Evolutionary conservation across 2,113 vertebrate species (phyloP), one percentile per base, ranked within the genome.

Genomic region (Archilochus colubris): DNA sequence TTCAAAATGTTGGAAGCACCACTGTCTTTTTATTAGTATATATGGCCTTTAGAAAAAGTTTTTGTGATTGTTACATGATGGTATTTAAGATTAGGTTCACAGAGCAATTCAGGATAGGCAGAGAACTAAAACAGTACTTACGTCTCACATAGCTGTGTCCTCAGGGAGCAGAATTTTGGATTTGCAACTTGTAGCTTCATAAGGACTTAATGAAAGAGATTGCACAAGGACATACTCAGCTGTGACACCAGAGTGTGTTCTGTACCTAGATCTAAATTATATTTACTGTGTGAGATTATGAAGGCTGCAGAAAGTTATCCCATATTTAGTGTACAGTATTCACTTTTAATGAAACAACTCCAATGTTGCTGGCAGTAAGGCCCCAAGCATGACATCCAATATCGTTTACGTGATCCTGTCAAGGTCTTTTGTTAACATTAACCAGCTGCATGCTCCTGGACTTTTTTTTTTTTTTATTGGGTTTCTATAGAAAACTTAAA

Each of bases 1-100:
- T 98, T 99, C 98, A 98, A 98, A 98, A 98, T 99, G 98, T 99
- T 97, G 98, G 98, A 98, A 98, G 98, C 98, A 98, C 98, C 98
- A 98, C 98, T 98, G 98, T 98, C 97, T 98, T 98, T 98, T 98
- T 98, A 98, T 98, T 98, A 98, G 98, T 98, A 96, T 98, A 96
- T 98, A 98, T 98, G 98, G 98, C 98, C 98, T 98, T 98, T 99
- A 98, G 98, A 97, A 97, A 98, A 98, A 98, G 97, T 98, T 98
- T 97, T 97, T 98, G 98, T 99, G 98, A 98, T 98, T 98, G 97
- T 98, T 98, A 96, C 94, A 97, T 98, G 98, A 98, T 97, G 97
- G 97, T 98, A 98, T 98, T 98, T 98, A 98, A 98, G 97, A 98
- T 97, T 98, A 98, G 98, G 97, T 98, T 98, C 98, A 98, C 98